Conservation (phyloP, 2,113 vertebrate genomes). For the Seriola rivoliana region DNA sequence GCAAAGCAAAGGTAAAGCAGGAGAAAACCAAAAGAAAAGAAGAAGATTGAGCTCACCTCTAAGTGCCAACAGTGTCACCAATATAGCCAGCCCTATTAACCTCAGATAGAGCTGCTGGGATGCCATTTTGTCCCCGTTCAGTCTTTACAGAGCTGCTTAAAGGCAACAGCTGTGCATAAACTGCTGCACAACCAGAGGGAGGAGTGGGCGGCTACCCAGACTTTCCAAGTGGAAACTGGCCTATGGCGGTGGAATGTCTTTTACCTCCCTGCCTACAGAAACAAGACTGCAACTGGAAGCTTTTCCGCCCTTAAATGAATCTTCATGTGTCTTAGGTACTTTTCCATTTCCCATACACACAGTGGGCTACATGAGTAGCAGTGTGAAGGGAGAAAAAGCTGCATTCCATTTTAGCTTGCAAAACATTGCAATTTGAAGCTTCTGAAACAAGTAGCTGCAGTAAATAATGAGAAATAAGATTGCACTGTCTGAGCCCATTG, state of each 20-base stretch:
- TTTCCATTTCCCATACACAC: slow-evolving; percentile 21
- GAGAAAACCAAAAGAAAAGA: background rate
- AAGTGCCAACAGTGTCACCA: slow-evolving; percentile 73
- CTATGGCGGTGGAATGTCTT: slow-evolving; percentile 62
- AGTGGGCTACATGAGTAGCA: background rate
- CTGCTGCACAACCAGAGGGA: slow-evolving; percentile 20
- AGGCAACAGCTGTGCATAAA: slow-evolving; percentile 39
- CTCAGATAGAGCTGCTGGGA: slow-evolving; percentile 67
- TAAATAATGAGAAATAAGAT: background rate
- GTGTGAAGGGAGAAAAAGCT: background rate
- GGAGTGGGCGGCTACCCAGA: slow-evolving; percentile 49
- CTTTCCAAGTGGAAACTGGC: slow-evolving; percentile 73
- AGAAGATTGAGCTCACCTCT: slow-evolving; percentile 70
- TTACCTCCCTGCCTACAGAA: slow-evolving; percentile 52
- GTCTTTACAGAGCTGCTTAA: slow-evolving; percentile 37
- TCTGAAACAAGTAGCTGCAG: background rate
- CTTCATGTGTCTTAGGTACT: slow-evolving; percentile 33
- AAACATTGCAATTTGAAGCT: background rate
- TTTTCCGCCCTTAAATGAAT: slow-evolving; percentile 41
- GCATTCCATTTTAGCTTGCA: too few species aligned
- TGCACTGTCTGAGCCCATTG: background rate
- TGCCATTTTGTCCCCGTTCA: slow-evolving; percentile 69
- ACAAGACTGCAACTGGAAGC: slow-evolving; percentile 30
- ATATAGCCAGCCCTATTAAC: slow-evolving; percentile 58
- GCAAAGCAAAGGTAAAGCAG: background rate